Evolutionary conservation across 2,888 invertebrate genomes (phyloP), one percentile per base, ranked within the genome.

Genomic region (Ichneumon xanthorius): DNA sequence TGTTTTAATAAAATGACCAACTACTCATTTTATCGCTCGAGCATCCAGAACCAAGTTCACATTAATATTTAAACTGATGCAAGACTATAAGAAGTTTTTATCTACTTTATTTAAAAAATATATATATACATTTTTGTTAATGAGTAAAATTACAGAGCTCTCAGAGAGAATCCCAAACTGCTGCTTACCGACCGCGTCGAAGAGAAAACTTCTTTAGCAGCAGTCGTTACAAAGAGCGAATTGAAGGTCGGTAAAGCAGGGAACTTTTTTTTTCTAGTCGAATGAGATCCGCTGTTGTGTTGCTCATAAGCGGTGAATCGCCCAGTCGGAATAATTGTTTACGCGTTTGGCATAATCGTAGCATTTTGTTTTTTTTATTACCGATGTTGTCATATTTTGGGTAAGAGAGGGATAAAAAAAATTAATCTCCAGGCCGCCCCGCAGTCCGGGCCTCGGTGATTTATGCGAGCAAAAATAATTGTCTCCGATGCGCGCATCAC

Each of bases 191-290:
- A 22, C 37, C 14, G 72, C 55, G 19, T 9, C 26, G 16, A 19
- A 4, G 30, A 19, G 77, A 19, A 30, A 61, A 26, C 55, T 50
- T 1, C n/a, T 19, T 83, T 73, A 70, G 19, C 70, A 53, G n/a
- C 83, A 6, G 65, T 75, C 70, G 73, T 68, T 70, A 63, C 50
- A 19, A 40, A n/a, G 11, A 2, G 11, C 6, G 4, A 58, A 65
- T 45, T 71, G 14, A 50, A 2, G 37, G 76, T 76, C 65, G 76
- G 68, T 76, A 76, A 72, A 9, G 16, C 11, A 83, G 84, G 33
- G 53, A 63, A 37, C 67, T 45, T 14, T 30, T 16, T 26, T 22
- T 30, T 4, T 40, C n/a, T 16, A 9, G 26, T 19, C 19, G 55
- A 55, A 22, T 22, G 22, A 22, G 22, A 19, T 22, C 16, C 26